Percentiles rank a stretch among this genome's conserved stretches.
phyloP scores from a whole-genome alignment of 2,888 invertebrate genomes.

The Carabus problematicus region DNA sequence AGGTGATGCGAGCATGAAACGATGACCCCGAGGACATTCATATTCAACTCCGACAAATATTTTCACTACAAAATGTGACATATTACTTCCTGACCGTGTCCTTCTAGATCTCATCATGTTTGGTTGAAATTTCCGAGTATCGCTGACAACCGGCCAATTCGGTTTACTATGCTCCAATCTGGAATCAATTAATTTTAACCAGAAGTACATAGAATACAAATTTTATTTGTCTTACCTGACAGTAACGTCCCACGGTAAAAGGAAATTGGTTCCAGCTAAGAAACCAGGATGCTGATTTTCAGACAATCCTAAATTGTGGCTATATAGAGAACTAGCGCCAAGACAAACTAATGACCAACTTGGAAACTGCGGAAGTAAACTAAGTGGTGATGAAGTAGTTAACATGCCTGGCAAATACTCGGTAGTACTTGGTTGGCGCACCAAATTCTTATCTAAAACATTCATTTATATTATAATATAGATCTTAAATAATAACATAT shows the following conservation, averaged over 20 bases:
- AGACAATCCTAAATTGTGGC: slow-evolving; percentile 83
- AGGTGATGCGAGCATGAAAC: slow-evolving; percentile 89
- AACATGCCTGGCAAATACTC: slow-evolving; percentile 93
- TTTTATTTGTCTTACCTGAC: slow-evolving; percentile 56
- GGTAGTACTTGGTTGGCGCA: slow-evolving; percentile 80
- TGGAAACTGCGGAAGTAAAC: slow-evolving; percentile 83
- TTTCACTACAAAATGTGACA: slow-evolving; percentile 77
- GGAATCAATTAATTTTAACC: slow-evolving; percentile 7
- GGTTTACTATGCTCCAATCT: slow-evolving; percentile 34
- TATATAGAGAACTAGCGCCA: slow-evolving; percentile 89
- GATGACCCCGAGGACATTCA: slow-evolving; percentile 97
- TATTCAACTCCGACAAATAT: slow-evolving; percentile 96
- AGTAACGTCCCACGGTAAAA: slow-evolving; percentile 93
- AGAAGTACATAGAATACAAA: neutral
- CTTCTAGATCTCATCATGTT: slow-evolving; percentile 27
- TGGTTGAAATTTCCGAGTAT: slow-evolving; percentile 32
- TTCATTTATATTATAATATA: slow-evolving; percentile 3
- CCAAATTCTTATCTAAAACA: slow-evolving; percentile 63
- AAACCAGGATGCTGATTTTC: slow-evolving; percentile 90
- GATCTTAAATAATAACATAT: too few species aligned
- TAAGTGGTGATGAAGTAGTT: slow-evolving; percentile 77
- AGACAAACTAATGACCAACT: slow-evolving; percentile 92
- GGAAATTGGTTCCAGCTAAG: slow-evolving; percentile 85
- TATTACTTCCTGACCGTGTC: slow-evolving; percentile 50
- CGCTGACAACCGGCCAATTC: slow-evolving; percentile 35